Base-by-base conservation (phyloP, 2,113 vertebrate species). In the Oxyruncus cristatus region DNA sequence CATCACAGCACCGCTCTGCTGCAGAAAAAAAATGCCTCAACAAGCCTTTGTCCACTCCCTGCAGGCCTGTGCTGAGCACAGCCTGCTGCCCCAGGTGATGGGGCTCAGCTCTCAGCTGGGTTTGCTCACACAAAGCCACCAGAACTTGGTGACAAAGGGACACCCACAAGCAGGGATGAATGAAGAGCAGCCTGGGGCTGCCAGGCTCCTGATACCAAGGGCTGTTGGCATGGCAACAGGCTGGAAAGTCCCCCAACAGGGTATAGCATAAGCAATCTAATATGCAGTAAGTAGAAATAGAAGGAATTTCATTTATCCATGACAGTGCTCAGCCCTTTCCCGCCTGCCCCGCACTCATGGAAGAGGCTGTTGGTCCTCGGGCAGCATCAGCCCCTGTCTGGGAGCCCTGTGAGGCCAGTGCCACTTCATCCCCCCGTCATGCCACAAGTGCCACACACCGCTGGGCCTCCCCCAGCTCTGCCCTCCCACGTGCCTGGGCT, bases 351-450 rank as follows among this genome's bases (percentile, higher is more conserved):
- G 5, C 28, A 19, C 59, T 14, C 42, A 11, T 19, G 52, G 44
- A 50, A 33, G 53, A 50, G 39, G 59, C 41, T 56, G 18, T 14
- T 33, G 74, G 53, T 41, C 24, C 22, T 63, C 8, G 49, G 59
- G 65, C 26, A 88, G 44, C 44, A 30, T 1, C 56, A 47, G 58
- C 7, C 50, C 8, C 67, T 59, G n/a, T 11, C 8, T 2, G 2
- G 41, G 37, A 42, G 32, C 62, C 52, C 46, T 12, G 20, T 1
- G 1, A 16, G 53, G 14, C 1, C 0, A 14, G 8, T 62, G n/a
- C n/a, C 61, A 28, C 22, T 7, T 6, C 50, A 19, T 2, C 8
- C 41, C 46, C 46, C 18, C 0, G 0, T 18, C 10, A 4, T 9
- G 20, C 41, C 76, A 41, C 46, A 24, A 24, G 21, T 33, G 37